phyloP scores from a whole-genome alignment of 2,113 vertebrate species.

The Ploceus nigricollis region DNA sequence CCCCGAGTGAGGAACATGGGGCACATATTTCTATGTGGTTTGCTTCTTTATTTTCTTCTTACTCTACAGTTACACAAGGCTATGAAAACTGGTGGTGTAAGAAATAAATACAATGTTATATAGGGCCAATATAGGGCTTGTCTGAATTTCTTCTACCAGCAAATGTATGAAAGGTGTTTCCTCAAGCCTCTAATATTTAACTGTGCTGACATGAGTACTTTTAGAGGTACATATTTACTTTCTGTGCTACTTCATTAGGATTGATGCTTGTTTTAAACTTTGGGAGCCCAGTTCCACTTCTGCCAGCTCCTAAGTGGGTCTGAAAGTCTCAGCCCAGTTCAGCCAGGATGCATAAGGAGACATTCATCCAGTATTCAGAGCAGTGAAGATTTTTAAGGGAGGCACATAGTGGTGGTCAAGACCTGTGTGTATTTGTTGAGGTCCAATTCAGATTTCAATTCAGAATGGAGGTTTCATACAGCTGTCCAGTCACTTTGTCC shows the following conservation, averaged over 20 bases:
- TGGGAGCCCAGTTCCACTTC: background rate
- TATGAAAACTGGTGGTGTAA: background rate
- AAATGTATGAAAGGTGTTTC: background rate
- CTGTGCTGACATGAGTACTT: background rate
- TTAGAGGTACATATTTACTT: background rate
- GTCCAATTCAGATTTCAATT: background rate
- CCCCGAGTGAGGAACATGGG: background rate
- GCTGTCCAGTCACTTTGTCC: background rate
- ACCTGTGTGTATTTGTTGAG: background rate
- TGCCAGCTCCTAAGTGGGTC: background rate
- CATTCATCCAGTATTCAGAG: background rate
- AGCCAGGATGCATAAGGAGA: background rate
- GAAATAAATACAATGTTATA: background rate
- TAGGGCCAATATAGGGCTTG: background rate
- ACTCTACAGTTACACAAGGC: background rate
- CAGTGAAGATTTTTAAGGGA: background rate
- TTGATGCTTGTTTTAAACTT: background rate
- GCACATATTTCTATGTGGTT: background rate
- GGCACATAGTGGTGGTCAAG: background rate
- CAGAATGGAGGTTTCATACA: background rate
- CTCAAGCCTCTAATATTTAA: background rate
- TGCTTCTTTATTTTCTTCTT: background rate
- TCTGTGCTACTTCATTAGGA: background rate
- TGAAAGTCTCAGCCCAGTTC: background rate
- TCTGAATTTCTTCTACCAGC: background rate